Base-by-base conservation (phyloP, 2,888 invertebrate genomes). In the Phorcus lineatus region DNA sequence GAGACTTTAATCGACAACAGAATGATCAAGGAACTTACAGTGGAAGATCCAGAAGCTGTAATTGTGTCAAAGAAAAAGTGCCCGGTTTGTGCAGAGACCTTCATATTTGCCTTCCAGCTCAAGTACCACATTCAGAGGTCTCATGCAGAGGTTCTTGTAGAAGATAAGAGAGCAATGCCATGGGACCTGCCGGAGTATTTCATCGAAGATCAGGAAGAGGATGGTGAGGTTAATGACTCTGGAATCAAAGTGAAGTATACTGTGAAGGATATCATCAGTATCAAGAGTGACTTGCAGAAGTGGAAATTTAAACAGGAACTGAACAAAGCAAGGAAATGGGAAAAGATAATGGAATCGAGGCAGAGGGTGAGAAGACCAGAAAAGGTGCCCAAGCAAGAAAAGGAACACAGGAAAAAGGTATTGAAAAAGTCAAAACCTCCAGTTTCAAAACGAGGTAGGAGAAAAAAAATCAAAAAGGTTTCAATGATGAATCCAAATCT, bases 81-180 rank as follows among this genome's bases (percentile, higher is more conserved):
- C 17, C 70, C 70, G 4, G 70, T 70, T 40, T 70, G 70, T 40
- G 0, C 28, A 31, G 70, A 36, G 17, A 17, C 2, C 4, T 70
- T 70, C 36, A 4, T 13, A 2, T 40, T 36, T 70, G 70, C 70
- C 9, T 70, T 17, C 36, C 70, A 70, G 36, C 40, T 70, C 4
- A 70, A 70, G n/a, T 70, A 70, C n/a, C 70, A 70, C 70, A 70
- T 70, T 40, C 70, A 70, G 70, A 70, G 40, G 70, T 36, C 16
- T 4, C 70, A 70, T 70, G 70, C 70, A 1, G 70, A 70, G 70
- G n/a, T 70, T 19, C 36, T 70, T 4, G 70, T 36, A 0, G 70
- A 40, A 4, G 70, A 70, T 9, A 62, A 24, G 24, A 62, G 62
- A 24, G 62, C 24, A 24, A 62, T 19, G 70, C 19, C 31, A 3